Conservation (phyloP, 2,888 invertebrate species). For the Napeogenes inachia region DNA sequence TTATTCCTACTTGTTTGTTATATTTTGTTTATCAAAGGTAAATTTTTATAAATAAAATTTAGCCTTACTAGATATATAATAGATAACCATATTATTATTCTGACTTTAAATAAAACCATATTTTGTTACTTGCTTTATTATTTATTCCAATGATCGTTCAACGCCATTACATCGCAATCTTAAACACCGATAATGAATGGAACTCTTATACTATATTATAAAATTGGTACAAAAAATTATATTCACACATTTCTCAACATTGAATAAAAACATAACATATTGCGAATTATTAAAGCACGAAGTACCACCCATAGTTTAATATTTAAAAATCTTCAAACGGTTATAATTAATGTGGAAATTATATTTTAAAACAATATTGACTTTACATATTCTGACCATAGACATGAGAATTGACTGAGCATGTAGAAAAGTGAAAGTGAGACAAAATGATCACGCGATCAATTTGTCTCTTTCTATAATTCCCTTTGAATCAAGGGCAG, state of each 20-base stretch:
- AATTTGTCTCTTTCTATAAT: too few species aligned
- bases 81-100: too few species aligned
- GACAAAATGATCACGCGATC: too few species aligned
- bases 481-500: too few species aligned
- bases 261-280: conserved; percentile 5
- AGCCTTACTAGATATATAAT: too few species aligned
- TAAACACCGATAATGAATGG: conserved; percentile 12
- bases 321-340: conserved; percentile 7
- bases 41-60: too few species aligned
- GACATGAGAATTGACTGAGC: background rate
- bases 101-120: too few species aligned
- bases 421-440: too few species aligned
- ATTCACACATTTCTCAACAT: conserved; percentile 7
- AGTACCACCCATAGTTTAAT: conserved; percentile 9
- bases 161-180: conserved; percentile 7
- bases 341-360: background rate
- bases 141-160: conserved; percentile 17
- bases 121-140: conserved; percentile 18
- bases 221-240: conserved; percentile 26
- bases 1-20: too few species aligned
- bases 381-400: background rate
- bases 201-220: conserved; percentile 19
- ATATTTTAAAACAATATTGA: background rate
- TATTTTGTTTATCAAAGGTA: too few species aligned
- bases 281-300: conserved; percentile 2